Evolutionary conservation across 1,140 invertebrate species (phyloP).

Genomic region (Bombus picipes): DNA sequence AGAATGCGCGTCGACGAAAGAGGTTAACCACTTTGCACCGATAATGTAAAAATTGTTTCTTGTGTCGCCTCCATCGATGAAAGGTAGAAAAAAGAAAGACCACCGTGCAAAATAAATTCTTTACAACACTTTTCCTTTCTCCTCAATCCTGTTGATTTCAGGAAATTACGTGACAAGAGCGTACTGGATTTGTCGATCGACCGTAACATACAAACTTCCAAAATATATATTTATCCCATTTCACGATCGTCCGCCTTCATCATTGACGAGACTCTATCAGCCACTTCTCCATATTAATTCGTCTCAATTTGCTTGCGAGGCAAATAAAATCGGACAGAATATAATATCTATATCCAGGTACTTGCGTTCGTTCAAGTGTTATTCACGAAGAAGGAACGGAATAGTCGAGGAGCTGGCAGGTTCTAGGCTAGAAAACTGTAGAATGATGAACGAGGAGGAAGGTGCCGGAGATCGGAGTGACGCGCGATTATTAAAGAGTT

Average conservation of each 20-base stretch:
- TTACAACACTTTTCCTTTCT: neutral
- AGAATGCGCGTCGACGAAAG: no score
- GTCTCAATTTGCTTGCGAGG: neutral
- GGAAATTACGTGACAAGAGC: no score
- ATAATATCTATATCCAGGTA: neutral
- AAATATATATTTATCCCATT: no score
- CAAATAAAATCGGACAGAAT: neutral
- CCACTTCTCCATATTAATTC: neutral
- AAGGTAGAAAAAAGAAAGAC: neutral
- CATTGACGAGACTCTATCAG: no score
- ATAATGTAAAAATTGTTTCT: neutral
- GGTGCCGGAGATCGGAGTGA: conserved; percentile 53
- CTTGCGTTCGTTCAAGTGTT: neutral
- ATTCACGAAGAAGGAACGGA: neutral
- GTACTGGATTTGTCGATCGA: no score
- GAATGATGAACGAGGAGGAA: conserved; percentile 42
- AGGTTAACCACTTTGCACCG: neutral
- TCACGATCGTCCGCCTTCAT: no score
- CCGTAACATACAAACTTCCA: no score
- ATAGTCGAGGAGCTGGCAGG: neutral
- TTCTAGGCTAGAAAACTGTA: conserved; percentile 33
- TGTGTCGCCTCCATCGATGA: no score
- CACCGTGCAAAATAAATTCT: no score
- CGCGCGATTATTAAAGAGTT: conserved; percentile 70
- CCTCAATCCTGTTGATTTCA: no score